A percentile compares a stretch with the other conserved stretches of the same genome.
phyloP scores from a whole-genome alignment of 2,797 vertebrate species.

The Cirrhinus molitorella region DNA sequence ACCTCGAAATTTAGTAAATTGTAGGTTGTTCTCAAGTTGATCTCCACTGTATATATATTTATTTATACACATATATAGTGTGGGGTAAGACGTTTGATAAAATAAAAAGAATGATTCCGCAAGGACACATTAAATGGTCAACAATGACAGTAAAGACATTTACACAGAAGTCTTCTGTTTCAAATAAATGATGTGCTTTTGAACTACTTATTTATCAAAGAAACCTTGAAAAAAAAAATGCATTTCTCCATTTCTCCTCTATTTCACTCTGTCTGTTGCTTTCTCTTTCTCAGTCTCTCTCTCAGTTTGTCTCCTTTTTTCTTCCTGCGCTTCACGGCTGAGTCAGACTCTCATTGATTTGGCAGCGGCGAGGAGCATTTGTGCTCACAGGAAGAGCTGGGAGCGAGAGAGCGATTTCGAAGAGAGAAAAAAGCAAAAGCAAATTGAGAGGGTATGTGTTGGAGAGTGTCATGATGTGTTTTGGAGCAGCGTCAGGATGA shows the following conservation, averaged over 20 bases:
- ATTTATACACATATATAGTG: too few relatives aligned
- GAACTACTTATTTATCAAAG: neutral
- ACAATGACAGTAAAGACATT: neutral
- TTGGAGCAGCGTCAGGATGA: neutral
- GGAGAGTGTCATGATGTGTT: constrained; percentile 1
- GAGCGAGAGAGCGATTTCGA: constrained; percentile 9
- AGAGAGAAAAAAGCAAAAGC: neutral
- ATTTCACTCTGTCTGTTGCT: neutral
- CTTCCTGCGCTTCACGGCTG: constrained; percentile 10
- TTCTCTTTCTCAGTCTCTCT: constrained; percentile 5
- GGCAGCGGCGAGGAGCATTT: constrained; percentile 15
- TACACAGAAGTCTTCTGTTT: neutral
- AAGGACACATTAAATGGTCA: neutral
- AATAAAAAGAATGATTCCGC: neutral
- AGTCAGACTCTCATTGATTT: constrained; percentile 46
- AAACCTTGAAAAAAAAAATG: neutral
- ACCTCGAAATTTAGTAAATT: too few relatives aligned
- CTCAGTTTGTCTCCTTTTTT: constrained; percentile 17
- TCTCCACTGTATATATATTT: too few relatives aligned
- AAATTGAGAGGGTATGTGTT: constrained; percentile 8
- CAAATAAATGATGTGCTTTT: neutral
- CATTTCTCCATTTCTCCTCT: neutral
- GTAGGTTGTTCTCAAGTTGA: too few relatives aligned
- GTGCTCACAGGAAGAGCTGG: constrained; percentile 11
- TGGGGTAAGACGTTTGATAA: too few relatives aligned